A percentile compares a stretch with the other conserved stretches of the same genome.
These are phyloP conservation scores for Portunus trituberculatus DNA, from an alignment of 1,140 invertebrate genomes.

Conservation along the genomic window DNA sequence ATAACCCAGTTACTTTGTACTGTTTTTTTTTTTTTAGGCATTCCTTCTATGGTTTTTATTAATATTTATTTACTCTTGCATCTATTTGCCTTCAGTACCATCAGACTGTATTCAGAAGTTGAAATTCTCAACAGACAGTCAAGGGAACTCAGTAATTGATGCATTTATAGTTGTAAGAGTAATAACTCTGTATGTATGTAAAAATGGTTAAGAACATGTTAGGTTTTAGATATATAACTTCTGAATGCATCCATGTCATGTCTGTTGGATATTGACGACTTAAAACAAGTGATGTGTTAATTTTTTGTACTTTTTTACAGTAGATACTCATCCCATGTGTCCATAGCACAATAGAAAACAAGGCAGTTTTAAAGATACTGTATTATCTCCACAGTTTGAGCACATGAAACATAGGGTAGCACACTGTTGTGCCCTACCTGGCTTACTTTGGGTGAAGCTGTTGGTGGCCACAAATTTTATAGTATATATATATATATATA, in stretches of 20 bases:
- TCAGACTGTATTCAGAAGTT: constrained; percentile 62
- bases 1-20: constrained; percentile 40
- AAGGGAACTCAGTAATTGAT: no score
- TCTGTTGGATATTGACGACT: constrained; percentile 60
- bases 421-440: no score
- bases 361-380: constrained; percentile 56
- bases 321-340: constrained; percentile 67
- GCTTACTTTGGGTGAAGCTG: no score
- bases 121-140: constrained; percentile 24
- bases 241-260: constrained; percentile 53
- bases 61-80: constrained; percentile 55
- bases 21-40: constrained; percentile 34
- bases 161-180: no score
- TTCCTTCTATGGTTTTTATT: constrained; percentile 52
- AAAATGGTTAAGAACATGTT: no score
- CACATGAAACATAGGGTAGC: no score
- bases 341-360: constrained; percentile 70
- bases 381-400: background rate
- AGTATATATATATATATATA: constrained; percentile 8
- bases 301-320: constrained; percentile 73
- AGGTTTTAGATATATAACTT: constrained; percentile 31
- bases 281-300: constrained; percentile 59
- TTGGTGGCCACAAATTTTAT: no score
- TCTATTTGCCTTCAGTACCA: constrained; percentile 58
- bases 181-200: no score